phyloP scores from a whole-genome alignment of 2,888 invertebrate genomes.

The Phyto melanocephala region DNA sequence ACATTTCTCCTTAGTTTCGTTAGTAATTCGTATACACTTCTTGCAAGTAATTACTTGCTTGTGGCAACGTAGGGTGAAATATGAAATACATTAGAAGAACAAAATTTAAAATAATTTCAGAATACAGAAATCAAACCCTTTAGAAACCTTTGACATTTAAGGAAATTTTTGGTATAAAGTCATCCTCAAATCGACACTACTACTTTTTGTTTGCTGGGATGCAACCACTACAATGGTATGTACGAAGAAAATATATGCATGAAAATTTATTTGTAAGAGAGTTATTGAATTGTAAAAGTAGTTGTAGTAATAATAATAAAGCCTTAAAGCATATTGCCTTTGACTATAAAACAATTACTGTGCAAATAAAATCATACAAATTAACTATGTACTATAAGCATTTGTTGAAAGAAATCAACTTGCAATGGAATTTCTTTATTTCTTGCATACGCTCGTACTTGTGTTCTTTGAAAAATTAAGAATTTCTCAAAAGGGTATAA shows the following conservation, averaged over 20 bases:
- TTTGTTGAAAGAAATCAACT: conserved; percentile 29
- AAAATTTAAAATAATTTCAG: too few species aligned
- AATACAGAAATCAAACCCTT: too few species aligned
- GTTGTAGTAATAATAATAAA: conserved; percentile 51
- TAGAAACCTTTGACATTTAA: too few species aligned
- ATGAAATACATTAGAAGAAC: too few species aligned
- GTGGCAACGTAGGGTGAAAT: too few species aligned
- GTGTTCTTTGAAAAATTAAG: neutral
- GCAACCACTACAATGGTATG: neutral
- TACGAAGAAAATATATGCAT: neutral
- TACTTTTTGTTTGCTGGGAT: too few species aligned
- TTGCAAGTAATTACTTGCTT: too few species aligned
- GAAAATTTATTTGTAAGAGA: conserved; percentile 34
- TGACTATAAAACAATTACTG: conserved; percentile 56
- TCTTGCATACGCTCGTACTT: neutral
- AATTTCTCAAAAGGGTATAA: conserved; percentile 28
- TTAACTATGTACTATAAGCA: conserved; percentile 43
- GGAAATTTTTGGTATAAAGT: too few species aligned
- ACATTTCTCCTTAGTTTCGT: too few species aligned
- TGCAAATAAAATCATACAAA: conserved; percentile 55
- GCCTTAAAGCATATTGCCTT: conserved; percentile 49
- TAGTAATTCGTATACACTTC: too few species aligned
- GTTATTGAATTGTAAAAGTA: conserved; percentile 58
- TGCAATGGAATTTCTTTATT: conserved; percentile 6
- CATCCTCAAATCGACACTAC: too few species aligned